Evolutionary conservation across 2,888 invertebrate genomes (phyloP), one percentile per base, ranked within the genome.

Genomic region (Abrostola tripartita): DNA sequence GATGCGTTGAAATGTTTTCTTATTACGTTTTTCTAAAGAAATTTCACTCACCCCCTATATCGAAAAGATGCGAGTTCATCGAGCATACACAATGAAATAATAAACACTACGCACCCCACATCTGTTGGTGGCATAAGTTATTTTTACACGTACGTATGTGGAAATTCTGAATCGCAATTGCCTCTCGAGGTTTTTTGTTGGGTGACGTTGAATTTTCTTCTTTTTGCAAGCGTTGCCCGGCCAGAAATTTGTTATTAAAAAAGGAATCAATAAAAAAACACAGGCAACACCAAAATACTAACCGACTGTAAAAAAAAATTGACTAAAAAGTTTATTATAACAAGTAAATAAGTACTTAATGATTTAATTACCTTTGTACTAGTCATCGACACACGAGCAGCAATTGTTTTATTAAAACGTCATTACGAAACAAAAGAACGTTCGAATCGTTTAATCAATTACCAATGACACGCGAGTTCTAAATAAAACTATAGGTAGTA

Each of bases 71-170:
- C 60, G 73, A 70, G 79, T 73, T 77, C 75, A 83, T 84, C 80
- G 79, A 70, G 76, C 78, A 78, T 74, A 70, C 78, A 85, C 86
- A 86, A 85, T 85, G 82, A 83, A 84, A 86, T 86, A 86, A 86
- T 84, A 86, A 86, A 86, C 84, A 85, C 81, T 81, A 78, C 81
- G 69, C 74, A 79, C 76, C 75, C 74, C 68, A 74, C 81, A 69
- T 78, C 82, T 80, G 76, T 61, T 78, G 61, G 65, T 79, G 79
- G 71, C 76, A 68, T 74, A 76, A 76, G 76, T 78, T 81, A 82
- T 79, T 81, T 78, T 82, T 79, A 78, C 74, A 65, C 78, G 68
- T 68, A 74, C 71, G 77, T 78, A 78, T 80, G 78, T 77, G 67
- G 52, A 63, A 65, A 68, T 62, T 67, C 65, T 51, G 50, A 49